phyloP scores from a whole-genome alignment of 2,888 invertebrate species.

The Hybos culiciformis region DNA sequence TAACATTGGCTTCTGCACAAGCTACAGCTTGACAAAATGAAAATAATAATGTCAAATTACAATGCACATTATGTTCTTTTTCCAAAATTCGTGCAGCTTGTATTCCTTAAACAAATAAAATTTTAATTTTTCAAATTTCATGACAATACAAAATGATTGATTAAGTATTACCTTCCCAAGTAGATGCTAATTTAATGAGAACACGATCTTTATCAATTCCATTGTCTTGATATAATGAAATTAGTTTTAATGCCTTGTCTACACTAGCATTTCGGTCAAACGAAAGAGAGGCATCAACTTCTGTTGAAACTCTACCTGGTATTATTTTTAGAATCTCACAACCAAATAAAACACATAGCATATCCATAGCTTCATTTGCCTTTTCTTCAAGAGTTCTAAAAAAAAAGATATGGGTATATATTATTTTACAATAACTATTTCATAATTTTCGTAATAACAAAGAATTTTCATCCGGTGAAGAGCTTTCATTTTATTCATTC shows the following conservation, averaged over 20 bases:
- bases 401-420: slow-evolving; percentile 15
- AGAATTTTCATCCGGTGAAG: neutral
- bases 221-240: slow-evolving; percentile 75
- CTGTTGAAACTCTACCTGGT: slow-evolving; percentile 60
- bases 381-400: slow-evolving; percentile 56
- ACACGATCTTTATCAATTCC: slow-evolving; percentile 87
- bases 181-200: slow-evolving; percentile 93
- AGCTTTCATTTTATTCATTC: too few relatives aligned
- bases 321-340: slow-evolving; percentile 94
- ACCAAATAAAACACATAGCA: slow-evolving; percentile 90
- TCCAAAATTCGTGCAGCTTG: slow-evolving; percentile 92
- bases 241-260: slow-evolving; percentile 74
- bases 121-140: too few relatives aligned
- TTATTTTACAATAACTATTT: too few relatives aligned
- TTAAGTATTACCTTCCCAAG: slow-evolving; percentile 99
- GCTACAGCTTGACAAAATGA: slow-evolving; percentile 94
- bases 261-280: slow-evolving; percentile 89
- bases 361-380: slow-evolving; percentile 76
- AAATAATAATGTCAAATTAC: slow-evolving; percentile 94
- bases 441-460: neutral
- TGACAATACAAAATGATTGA: too few relatives aligned
- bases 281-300: slow-evolving; percentile 47
- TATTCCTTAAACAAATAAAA: too few relatives aligned
- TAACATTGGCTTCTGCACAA: slow-evolving; percentile 95
- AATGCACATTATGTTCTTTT: slow-evolving; percentile 84